Evolutionary conservation across 2,797 vertebrate genomes (phyloP), one percentile per base, ranked within the genome.

Genomic region (Mus minutoides): DNA sequence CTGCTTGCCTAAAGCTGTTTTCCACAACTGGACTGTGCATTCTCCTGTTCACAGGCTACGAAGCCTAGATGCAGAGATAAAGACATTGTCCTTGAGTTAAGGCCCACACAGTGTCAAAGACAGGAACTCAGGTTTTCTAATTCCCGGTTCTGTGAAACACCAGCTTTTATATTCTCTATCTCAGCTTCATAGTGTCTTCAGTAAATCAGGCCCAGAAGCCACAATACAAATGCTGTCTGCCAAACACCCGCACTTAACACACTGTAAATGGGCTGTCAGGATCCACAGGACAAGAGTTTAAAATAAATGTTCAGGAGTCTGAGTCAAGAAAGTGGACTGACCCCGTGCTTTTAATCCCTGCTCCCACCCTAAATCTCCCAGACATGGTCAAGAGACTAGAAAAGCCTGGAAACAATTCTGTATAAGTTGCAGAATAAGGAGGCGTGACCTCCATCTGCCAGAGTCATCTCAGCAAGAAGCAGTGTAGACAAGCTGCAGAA

Each of bases 151-250:
- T 88, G 60, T 96, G 88, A 93, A 95, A 97, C 73, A 95, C 73
- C 21, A 75, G 82, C 49, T 92, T 96, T 94, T 96, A 92, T 95
- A 90, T 93, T 92, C 95, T 85, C 95, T 83, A 67, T 96, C 92
- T 93, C 62, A 64, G 54, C 85, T 64, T 95, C 91, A 29, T 78
- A 92, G 92, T 92, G 83, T 89, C 37, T 79, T 91, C 97, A 76
- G 88, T 97, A 97, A 97, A 97, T 97, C 96, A 97, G 92, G 12
- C 43, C 52, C 43, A n/a, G 40, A 22, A 75, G 67, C 94, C 73
- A 71, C 34, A 90, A 34, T 83, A 60, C 92, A 92, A 89, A 69
- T 16, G 8, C 77, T 54, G 49, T 82, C 85, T 76, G 77, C 77
- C 90, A 75, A 90, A 49, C 77, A 82, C 24, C 34, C 52, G 62